phyloP scores from a whole-genome alignment of 2,797 vertebrate genomes.

The Myotis planiceps region DNA sequence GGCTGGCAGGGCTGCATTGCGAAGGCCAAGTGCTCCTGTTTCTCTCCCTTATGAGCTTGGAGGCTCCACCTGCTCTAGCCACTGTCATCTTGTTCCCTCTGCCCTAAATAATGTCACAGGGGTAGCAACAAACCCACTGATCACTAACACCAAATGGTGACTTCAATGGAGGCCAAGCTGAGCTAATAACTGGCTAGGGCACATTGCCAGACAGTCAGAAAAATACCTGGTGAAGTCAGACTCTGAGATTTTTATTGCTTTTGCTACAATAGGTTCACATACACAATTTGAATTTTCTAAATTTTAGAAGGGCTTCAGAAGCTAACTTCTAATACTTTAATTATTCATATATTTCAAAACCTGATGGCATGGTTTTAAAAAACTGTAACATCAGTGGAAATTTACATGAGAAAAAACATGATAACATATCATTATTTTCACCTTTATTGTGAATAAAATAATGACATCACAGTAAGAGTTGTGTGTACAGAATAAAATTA shows the following conservation, averaged over 20 bases:
- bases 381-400: neutral
- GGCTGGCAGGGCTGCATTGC: accelerated
- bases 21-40: neutral
- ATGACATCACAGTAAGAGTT: neutral
- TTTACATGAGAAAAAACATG: neutral
- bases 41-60: neutral
- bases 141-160: neutral
- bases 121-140: neutral
- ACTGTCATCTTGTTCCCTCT: neutral
- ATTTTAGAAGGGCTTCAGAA: conserved; percentile 23
- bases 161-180: neutral
- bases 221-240: neutral
- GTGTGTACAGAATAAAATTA: neutral
- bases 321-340: neutral
- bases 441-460: neutral
- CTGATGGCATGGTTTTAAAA: neutral
- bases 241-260: neutral
- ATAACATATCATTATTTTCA: neutral
- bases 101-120: neutral
- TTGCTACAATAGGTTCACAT: neutral
- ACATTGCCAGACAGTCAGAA: neutral
- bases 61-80: neutral
- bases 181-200: neutral
- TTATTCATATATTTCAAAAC: conserved; percentile 9
- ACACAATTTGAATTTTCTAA: neutral